Percentiles rank a stretch among this genome's conserved stretches.
Evolutionary conservation across 2,888 invertebrate species (phyloP).

Genomic region (Rhagonycha lutea): DNA sequence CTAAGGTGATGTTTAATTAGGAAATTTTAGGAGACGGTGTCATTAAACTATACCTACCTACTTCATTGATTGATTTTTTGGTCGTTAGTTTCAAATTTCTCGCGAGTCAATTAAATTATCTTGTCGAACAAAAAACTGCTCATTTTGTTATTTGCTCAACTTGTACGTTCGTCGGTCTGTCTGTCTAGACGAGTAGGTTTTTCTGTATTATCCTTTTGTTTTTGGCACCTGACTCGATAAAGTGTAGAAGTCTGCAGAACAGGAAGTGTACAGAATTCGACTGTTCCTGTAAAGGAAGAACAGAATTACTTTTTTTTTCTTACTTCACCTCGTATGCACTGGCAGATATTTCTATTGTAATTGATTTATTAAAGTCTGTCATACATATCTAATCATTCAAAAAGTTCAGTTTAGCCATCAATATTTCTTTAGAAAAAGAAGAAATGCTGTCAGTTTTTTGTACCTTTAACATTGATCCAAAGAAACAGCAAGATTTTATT

Average conservation of each 20-base stretch:
- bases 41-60: not conserved
- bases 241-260: not conserved
- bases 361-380: not conserved
- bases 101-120: not conserved
- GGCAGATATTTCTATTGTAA: not conserved
- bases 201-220: not conserved
- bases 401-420: not conserved
- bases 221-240: not conserved
- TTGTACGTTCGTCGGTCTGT: not conserved
- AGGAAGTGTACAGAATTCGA: not conserved
- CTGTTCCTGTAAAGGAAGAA: not conserved
- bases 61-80: not conserved
- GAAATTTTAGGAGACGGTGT: not conserved
- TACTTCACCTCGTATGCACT: not conserved
- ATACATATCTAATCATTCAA: not conserved
- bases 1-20: not conserved
- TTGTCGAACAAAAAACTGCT: not conserved
- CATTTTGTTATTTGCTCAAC: too few relatives aligned
- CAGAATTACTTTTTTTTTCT: not conserved
- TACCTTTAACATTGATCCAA: not conserved
- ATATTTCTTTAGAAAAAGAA: not conserved
- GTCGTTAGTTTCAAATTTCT: not conserved
- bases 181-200: not conserved
- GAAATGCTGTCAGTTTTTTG: not conserved
- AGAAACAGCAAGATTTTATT: not conserved